Percentiles rank a stretch among this genome's conserved stretches.
Evolutionary conservation across 2,888 invertebrate species (phyloP).

Genomic region (Apodemia hepburni): DNA sequence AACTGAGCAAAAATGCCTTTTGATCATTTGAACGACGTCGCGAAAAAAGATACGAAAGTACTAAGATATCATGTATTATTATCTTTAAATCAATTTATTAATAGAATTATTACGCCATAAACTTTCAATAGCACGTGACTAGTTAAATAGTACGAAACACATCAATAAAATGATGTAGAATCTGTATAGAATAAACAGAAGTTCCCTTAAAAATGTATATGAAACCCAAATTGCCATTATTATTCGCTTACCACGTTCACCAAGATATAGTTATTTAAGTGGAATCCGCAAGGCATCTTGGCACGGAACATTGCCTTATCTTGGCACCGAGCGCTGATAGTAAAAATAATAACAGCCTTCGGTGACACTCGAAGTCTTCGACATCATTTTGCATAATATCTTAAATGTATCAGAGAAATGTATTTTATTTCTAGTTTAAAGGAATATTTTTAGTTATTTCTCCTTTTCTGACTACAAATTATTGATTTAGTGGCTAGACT

Average conservation of each 20-base stretch:
- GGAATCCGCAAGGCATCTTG: conserved; percentile 26
- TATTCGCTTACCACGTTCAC: conserved; percentile 13
- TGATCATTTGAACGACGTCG: no score
- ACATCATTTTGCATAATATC: conserved; percentile 1
- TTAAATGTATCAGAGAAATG: conserved; percentile 2
- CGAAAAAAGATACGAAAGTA: no score
- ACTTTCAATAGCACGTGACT: no score
- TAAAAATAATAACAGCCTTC: conserved; percentile 23
- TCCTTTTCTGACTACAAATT: not conserved
- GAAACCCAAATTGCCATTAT: conserved; percentile 1
- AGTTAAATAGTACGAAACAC: no score
- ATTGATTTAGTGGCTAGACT: no score
- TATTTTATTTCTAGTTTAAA: not conserved
- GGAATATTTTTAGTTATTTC: not conserved
- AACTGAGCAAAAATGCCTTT: no score
- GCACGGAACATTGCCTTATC: conserved; percentile 25
- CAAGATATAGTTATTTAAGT: conserved; percentile 9
- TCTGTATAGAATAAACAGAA: not conserved
- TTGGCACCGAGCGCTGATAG: conserved; percentile 25
- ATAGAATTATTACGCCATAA: not conserved
- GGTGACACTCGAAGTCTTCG: conserved; percentile 11
- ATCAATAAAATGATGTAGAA: not conserved
- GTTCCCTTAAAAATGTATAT: not conserved
- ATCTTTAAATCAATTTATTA: no score
- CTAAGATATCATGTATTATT: no score